Evolutionary conservation across 2,797 vertebrate species (phyloP).

Genomic region (Propithecus deckenii): DNA sequence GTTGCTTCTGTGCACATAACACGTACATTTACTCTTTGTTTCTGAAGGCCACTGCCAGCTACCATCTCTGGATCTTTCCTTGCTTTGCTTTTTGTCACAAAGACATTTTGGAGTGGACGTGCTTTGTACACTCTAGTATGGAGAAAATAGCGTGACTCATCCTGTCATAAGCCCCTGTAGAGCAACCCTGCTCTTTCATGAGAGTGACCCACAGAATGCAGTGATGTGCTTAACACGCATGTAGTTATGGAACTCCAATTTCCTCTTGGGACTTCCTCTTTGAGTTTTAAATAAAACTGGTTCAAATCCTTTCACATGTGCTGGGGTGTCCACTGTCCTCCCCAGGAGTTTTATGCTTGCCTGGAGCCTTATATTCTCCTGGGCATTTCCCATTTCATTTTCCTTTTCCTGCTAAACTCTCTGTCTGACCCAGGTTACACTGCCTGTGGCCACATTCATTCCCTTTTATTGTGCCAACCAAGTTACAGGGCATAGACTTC

Average conservation of each 20-base stretch:
- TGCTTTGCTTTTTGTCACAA: neutral
- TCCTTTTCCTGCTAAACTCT: neutral
- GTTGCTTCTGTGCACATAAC: neutral
- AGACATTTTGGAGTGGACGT: neutral
- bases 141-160: neutral
- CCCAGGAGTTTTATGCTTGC: neutral
- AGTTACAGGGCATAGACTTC: neutral
- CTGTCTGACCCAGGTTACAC: neutral
- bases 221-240: neutral
- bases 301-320: neutral
- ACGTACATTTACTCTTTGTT: neutral
- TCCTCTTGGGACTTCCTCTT: neutral
- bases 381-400: no score
- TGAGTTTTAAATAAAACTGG: neutral
- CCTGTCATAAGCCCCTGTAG: neutral
- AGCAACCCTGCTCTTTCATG: neutral
- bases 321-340: neutral
- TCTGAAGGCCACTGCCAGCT: neutral
- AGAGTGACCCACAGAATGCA: neutral
- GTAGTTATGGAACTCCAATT: neutral
- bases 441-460: neutral
- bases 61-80: neutral
- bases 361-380: neutral
- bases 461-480: neutral
- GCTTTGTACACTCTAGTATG: neutral